Percentiles rank a stretch among this genome's conserved stretches.
These are phyloP conservation scores for Nephrotoma flavescens DNA, from an alignment of 2,888 invertebrate genomes.

Conservation along the genomic window DNA sequence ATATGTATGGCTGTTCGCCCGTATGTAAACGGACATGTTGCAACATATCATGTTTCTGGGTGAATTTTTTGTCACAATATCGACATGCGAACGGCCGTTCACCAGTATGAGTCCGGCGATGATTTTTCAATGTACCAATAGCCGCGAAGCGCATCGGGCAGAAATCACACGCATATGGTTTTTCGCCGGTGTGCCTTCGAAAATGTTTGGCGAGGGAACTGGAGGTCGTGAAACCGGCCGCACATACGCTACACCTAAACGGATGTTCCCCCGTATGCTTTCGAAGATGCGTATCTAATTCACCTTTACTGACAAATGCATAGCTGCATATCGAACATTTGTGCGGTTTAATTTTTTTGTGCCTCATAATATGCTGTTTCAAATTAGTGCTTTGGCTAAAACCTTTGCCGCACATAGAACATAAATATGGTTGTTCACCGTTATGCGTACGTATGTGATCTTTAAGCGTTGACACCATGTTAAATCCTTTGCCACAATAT, in stretches of 20 bases:
- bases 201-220: constrained; percentile 40
- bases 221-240: constrained; percentile 41
- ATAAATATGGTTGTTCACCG: constrained; percentile 42
- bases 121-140: constrained; percentile 41
- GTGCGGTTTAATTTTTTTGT: constrained; percentile 35
- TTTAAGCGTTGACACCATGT: constrained; percentile 40
- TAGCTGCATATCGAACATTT: constrained; percentile 33
- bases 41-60: constrained; percentile 41
- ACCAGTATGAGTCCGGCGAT: constrained; percentile 41
- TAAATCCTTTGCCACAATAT: constrained; percentile 32
- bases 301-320: constrained; percentile 34
- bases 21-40: constrained; percentile 37
- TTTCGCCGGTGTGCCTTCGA: constrained; percentile 37
- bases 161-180: constrained; percentile 18
- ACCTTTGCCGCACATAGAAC: constrained; percentile 40
- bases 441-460: constrained; percentile 42
- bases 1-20: constrained; percentile 33
- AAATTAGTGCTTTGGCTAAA: constrained; percentile 46
- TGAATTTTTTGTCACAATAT: constrained; percentile 40
- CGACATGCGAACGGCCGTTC: constrained; percentile 39
- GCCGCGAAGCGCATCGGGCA: constrained; percentile 38
- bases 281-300: constrained; percentile 38
- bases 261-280: constrained; percentile 47
- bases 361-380: constrained; percentile 40
- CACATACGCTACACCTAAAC: constrained; percentile 40